A percentile compares a stretch with the other conserved stretches of the same genome.
phyloP scores from a whole-genome alignment of 2,797 vertebrate genomes.

The Leptoclinus maculatus region DNA sequence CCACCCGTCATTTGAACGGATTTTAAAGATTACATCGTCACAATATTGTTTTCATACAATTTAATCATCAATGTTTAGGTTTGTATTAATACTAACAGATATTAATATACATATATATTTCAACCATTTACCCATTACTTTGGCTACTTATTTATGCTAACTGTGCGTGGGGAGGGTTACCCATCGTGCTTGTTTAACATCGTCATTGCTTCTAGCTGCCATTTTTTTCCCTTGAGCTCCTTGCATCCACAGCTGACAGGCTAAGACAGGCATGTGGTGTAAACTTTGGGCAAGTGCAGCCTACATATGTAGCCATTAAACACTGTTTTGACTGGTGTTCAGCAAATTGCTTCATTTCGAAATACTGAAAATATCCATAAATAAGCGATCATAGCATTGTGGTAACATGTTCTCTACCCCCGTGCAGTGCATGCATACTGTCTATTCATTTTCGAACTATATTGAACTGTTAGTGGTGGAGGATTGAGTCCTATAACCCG shows the following conservation, averaged over 20 bases:
- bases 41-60: not conserved
- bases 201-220: not conserved
- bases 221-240: not conserved
- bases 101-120: not conserved
- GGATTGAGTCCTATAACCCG: not conserved
- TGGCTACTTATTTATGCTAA: not conserved
- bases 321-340: not conserved
- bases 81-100: not conserved
- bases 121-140: not conserved
- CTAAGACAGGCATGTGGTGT: too few species aligned
- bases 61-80: not conserved
- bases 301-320: not conserved
- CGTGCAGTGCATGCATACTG: not conserved
- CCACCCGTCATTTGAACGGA: not conserved
- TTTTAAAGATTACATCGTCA: not conserved
- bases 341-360: not conserved
- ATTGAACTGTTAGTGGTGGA: not conserved
- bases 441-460: not conserved
- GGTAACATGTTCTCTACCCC: not conserved
- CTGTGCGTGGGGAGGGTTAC: not conserved
- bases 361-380: not conserved
- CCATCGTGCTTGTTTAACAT: not conserved
- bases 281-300: too few species aligned
- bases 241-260: not conserved
- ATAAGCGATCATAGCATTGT: not conserved